A percentile compares a stretch with the other conserved stretches of the same genome.
Evolutionary conservation across 2,113 vertebrate species (phyloP).

Genomic region (Cariama cristata): DNA sequence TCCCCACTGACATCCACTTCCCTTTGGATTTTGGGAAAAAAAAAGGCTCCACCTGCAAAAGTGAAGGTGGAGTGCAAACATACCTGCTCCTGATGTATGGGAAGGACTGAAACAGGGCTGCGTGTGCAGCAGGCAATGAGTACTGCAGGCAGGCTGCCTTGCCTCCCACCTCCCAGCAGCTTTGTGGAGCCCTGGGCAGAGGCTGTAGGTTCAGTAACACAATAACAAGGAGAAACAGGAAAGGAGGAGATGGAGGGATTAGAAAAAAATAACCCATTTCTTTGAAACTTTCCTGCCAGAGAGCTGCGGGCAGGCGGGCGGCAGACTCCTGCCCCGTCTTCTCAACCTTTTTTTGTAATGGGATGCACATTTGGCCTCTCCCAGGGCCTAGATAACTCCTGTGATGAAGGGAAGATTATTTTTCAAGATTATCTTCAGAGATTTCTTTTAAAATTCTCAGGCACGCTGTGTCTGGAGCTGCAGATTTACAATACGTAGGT

Average conservation of each 20-base stretch:
- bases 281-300: not conserved
- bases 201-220: not conserved
- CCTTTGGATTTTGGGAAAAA: not conserved
- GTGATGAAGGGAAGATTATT: constrained; percentile 18
- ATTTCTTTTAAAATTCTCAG: constrained; percentile 44
- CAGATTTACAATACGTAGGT: constrained; percentile 49
- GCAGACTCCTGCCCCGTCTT: not conserved
- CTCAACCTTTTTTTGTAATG: not conserved
- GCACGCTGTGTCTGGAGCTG: not conserved
- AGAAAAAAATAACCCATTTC: not conserved
- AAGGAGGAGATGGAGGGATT: not conserved
- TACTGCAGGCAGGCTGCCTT: not conserved
- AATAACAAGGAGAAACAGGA: not conserved
- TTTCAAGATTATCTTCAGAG: constrained; percentile 38
- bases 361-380: not conserved
- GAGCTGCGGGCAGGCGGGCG: not conserved
- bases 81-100: fast-evolving
- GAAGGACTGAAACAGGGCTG: not conserved
- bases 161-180: not conserved
- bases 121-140: not conserved
- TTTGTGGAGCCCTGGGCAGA: not conserved
- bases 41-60: not conserved
- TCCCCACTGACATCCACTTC: not conserved
- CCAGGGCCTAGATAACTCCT: not conserved
- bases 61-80: not conserved